phyloP scores from a whole-genome alignment of 2,113 vertebrate genomes.

The Paradoxurus hermaphroditus region DNA sequence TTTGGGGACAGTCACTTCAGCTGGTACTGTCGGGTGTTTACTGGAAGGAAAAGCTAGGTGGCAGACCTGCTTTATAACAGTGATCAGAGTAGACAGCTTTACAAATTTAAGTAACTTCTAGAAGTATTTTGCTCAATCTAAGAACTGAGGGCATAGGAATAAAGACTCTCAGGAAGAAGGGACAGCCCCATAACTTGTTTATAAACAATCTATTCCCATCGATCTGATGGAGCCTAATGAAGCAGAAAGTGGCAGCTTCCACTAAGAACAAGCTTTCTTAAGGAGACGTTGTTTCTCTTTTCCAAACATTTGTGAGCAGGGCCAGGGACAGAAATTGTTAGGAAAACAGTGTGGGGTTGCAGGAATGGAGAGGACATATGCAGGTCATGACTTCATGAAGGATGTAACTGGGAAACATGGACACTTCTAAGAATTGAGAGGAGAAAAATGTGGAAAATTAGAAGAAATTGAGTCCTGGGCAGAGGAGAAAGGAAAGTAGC shows the following conservation, averaged over 20 bases:
- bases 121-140: neutral
- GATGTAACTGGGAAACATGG: neutral
- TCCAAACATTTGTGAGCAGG: neutral
- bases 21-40: neutral
- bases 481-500: neutral
- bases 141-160: neutral
- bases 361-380: neutral
- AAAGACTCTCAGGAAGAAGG: neutral
- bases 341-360: neutral
- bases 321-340: neutral
- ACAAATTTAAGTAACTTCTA: neutral
- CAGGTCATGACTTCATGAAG: neutral
- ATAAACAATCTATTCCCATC: neutral
- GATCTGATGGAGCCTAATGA: neutral
- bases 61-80: neutral
- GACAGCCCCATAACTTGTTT: neutral
- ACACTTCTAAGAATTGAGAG: neutral
- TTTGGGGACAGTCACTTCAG: neutral
- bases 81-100: neutral
- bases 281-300: neutral
- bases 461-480: neutral
- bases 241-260: conserved; percentile 20
- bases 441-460: neutral
- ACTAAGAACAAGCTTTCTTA: neutral
- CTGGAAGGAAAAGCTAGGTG: neutral